Base-by-base conservation (phyloP, 2,113 vertebrate species). In the Anarrhichthys ocellatus region DNA sequence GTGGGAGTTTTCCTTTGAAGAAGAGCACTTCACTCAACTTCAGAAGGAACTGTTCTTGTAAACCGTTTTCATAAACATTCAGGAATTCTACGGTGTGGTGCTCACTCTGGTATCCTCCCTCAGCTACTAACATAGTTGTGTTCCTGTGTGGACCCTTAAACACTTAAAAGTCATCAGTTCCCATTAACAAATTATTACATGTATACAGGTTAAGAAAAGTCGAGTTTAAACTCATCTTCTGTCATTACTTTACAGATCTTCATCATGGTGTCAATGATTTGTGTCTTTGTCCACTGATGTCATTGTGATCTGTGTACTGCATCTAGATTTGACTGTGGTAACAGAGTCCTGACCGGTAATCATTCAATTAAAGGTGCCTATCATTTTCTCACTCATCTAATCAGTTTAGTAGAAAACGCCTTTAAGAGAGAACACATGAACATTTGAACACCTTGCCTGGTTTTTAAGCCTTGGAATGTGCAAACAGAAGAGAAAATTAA, bases 1-100 rank as follows among this genome's bases (percentile, higher is more conserved):
- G 18, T 3, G 2, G 24, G 24, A 52, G 68, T 58, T 73, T 66
- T 50, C 3, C 80, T 71, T 38, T 50, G 27, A 73, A 27, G 72
- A 59, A 32, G 18, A 44, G 9, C 36, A 20, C 15, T 4, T 24
- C 22, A 11, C n/a, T 65, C 4, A 0, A 71, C 44, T 42, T 79
- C 36, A 72, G 15, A 27, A 48, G 13, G 14, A 65, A 52, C n/a
- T 24, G 5, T 29, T 1, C 5, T 61, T 40, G 2, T 32, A 24
- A 63, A 66, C 9, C 22, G 9, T 58, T 56, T 73, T 22, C n/a
- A 36, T 9, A 13, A 48, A 61, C 42, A 46, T 9, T 20, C 29
- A 59, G 17, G 24, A 29, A 8, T 42, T 6, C 20, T 18, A 48
- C 14, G 1, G 5, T 5, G 3, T 62, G 3, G 17, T 2, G 32